Percentiles rank a stretch among this genome's conserved stretches.
These are phyloP conservation scores for Miniopterus natalensis DNA, from an alignment of 2,113 vertebrate species.

Conservation along the genomic window DNA sequence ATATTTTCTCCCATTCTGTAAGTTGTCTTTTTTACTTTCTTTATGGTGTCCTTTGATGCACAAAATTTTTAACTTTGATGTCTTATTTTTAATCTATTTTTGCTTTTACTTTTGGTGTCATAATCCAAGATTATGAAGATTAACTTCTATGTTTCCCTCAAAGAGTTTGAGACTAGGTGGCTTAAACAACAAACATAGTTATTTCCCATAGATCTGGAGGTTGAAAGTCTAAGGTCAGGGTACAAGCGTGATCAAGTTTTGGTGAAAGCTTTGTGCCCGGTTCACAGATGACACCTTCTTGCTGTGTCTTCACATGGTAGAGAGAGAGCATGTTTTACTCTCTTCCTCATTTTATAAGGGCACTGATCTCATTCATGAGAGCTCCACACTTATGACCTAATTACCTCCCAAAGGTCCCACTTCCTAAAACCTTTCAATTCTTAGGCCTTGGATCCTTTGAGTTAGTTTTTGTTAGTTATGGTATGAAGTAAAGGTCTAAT, in stretches of 20 bases:
- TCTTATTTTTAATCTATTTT: neutral
- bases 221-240: neutral
- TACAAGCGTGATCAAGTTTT: neutral
- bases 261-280: neutral
- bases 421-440: neutral
- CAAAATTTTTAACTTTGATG: neutral
- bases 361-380: neutral
- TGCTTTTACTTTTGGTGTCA: neutral
- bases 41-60: neutral
- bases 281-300: neutral
- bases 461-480: conserved; percentile 33
- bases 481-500: neutral
- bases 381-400: neutral
- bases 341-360: neutral
- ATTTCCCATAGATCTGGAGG: neutral
- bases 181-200: neutral
- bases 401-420: neutral
- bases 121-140: neutral
- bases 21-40: neutral
- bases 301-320: neutral
- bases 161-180: neutral
- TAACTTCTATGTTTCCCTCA: neutral
- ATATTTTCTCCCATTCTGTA: conserved; percentile 4
- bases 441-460: neutral
- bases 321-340: neutral